Conservation (phyloP, 23 tunicate species). For the Styela clava region DNA sequence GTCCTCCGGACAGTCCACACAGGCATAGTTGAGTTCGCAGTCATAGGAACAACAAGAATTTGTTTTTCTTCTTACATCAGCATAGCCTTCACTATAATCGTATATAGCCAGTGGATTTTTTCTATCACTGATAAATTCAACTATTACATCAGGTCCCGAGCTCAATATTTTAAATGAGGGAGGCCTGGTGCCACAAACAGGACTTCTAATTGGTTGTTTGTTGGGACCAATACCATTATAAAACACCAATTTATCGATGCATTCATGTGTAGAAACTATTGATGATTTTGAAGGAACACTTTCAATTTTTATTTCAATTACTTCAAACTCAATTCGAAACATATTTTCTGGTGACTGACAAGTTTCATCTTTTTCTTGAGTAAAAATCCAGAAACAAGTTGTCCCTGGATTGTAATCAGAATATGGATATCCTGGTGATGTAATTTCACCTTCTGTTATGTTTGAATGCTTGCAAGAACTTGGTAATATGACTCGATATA, state of each 20-base stretch:
- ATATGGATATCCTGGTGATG: conserved; percentile 3
- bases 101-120: not conserved
- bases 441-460: not conserved
- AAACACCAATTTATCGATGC: not conserved
- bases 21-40: not conserved
- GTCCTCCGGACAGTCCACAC: conserved; percentile 8
- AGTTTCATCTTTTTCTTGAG: not conserved
- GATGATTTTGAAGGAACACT: not conserved
- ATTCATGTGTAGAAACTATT: not conserved
- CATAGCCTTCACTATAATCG: not conserved
- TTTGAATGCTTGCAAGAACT: not conserved
- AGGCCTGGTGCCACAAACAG: conserved; percentile 1
- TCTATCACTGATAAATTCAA: not conserved
- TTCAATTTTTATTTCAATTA: conserved; percentile 4
- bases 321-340: not conserved
- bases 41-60: conserved; percentile 10
- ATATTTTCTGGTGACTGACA: not conserved
- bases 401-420: not conserved
- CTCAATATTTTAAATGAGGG: not conserved
- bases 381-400: not conserved
- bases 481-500: not conserved
- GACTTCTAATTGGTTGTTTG: not conserved
- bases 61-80: not conserved
- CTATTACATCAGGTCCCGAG: not conserved
- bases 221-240: not conserved